These are phyloP conservation scores for Trichechus manatus DNA, from an alignment of 2,113 vertebrate genomes.

Conservation along the genomic window DNA sequence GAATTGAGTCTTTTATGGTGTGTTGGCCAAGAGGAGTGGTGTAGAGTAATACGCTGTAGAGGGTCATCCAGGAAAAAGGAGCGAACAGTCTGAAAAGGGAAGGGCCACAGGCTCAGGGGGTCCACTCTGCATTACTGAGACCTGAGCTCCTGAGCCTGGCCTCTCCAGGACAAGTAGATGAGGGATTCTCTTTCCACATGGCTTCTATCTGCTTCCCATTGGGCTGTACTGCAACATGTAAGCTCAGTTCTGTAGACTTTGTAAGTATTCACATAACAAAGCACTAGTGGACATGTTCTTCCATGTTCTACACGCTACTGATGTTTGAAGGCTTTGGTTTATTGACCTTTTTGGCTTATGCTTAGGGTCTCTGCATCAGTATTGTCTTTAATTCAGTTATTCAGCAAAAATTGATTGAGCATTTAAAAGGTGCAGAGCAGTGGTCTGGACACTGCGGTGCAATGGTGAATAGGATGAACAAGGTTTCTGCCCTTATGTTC, in stretches of 20 bases:
- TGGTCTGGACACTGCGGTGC: not conserved
- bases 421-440: not conserved
- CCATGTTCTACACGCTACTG: fast-evolving
- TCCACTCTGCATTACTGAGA: not conserved
- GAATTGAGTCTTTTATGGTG: not conserved
- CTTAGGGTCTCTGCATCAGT: not conserved
- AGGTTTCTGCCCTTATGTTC: fast-evolving
- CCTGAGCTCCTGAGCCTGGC: not conserved
- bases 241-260: not conserved
- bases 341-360: no score
- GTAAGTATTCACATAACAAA: not conserved
- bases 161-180: fast-evolving
- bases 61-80: not conserved
- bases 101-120: fast-evolving
- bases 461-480: fast-evolving
- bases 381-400: not conserved
- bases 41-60: fast-evolving
- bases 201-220: no score
- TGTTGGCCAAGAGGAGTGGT: not conserved
- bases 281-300: fast-evolving
- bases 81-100: not conserved
- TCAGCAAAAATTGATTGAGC: not conserved
- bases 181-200: not conserved
- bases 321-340: not conserved
- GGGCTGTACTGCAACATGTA: not conserved